Percentiles rank a stretch among this genome's conserved stretches.
These are phyloP conservation scores for Seriola aureovittata DNA, from an alignment of 2,113 vertebrate species.

Conservation along the genomic window DNA sequence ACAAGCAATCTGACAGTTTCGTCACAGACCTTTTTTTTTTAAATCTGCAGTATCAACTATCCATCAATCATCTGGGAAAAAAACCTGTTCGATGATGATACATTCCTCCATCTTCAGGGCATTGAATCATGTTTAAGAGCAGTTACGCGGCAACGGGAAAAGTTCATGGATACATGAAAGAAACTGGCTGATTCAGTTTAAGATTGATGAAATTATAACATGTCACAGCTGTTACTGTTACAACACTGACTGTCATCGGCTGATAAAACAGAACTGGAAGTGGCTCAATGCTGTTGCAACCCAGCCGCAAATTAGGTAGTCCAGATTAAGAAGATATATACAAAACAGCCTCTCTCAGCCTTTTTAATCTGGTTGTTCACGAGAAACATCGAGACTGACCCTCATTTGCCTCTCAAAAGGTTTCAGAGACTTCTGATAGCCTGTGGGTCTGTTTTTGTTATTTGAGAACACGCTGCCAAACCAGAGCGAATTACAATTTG, in stretches of 20 bases:
- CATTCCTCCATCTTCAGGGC: not conserved
- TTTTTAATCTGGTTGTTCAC: not conserved
- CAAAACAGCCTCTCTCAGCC: no score
- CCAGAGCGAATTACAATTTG: not conserved
- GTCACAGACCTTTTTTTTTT: no score
- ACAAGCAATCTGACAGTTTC: no score
- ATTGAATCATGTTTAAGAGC: not conserved
- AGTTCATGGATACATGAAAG: not conserved
- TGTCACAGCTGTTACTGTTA: not conserved
- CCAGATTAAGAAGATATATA: conserved; percentile 1
- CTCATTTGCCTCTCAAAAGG: not conserved
- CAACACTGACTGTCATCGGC: not conserved
- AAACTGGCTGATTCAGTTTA: not conserved
- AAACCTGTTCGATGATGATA: not conserved
- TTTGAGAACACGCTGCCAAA: not conserved
- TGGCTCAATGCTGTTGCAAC: not conserved
- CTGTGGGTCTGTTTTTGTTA: conserved; percentile 4
- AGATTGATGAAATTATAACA: not conserved
- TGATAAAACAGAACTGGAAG: not conserved
- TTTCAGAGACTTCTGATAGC: not conserved
- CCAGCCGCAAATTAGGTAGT: not conserved
- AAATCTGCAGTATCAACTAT: no score
- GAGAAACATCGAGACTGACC: not conserved
- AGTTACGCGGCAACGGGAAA: not conserved
- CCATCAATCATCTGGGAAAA: not conserved